phyloP scores from a whole-genome alignment of 1,140 invertebrate species.

The Piezodorus guildinii region DNA sequence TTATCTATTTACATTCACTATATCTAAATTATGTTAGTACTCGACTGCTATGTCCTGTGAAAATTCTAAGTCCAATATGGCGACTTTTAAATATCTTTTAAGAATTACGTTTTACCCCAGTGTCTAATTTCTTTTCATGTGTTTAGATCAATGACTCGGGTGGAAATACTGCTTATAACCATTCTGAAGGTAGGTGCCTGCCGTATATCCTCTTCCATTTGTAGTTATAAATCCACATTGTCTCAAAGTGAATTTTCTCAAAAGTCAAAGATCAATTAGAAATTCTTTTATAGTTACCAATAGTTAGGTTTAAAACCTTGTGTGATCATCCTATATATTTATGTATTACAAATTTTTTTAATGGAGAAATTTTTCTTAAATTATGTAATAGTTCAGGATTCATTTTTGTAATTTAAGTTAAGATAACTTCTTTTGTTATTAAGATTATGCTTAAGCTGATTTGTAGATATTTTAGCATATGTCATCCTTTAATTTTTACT shows the following conservation, averaged over 20 bases:
- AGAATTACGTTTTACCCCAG: not conserved
- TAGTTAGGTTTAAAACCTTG: not conserved
- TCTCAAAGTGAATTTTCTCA: not conserved
- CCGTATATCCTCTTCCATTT: not conserved
- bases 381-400: not conserved
- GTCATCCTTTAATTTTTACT: not conserved
- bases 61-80: conserved; percentile 20
- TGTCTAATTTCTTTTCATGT: conserved; percentile 9
- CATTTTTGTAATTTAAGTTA: no score
- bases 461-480: no score
- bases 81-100: conserved; percentile 10
- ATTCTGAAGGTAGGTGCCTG: conserved; percentile 18
- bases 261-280: not conserved
- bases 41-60: not conserved
- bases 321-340: not conserved
- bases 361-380: not conserved
- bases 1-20: not conserved
- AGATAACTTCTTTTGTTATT: no score
- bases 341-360: not conserved
- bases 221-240: conserved; percentile 4
- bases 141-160: conserved; percentile 6
- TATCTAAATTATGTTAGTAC: not conserved
- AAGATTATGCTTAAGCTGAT: no score
- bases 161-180: conserved; percentile 10
- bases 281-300: not conserved